Conservation (phyloP, 2,113 vertebrate genomes). For the Electrona antarctica region DNA sequence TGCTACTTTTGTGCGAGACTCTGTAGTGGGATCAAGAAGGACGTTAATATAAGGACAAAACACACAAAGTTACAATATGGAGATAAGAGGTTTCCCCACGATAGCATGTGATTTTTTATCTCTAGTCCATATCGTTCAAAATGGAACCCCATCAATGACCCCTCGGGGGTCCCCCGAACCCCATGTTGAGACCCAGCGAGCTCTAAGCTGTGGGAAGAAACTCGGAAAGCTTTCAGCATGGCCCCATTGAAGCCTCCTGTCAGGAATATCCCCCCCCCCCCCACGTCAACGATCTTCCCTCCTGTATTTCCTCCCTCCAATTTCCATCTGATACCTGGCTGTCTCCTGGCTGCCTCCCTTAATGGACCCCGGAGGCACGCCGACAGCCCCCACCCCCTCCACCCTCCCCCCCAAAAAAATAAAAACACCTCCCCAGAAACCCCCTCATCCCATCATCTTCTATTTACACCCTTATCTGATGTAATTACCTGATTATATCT, state of each 20-base stretch:
- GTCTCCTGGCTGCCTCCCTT: conserved; percentile 50
- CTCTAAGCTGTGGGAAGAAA: conserved; percentile 22
- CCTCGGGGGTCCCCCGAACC: no score
- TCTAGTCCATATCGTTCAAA: no score
- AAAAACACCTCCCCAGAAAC: conserved; percentile 8
- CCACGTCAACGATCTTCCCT: conserved; percentile 52
- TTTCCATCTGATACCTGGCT: conserved; percentile 61
- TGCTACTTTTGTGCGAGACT: no score
- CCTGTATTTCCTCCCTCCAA: conserved; percentile 33
- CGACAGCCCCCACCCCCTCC: conserved; percentile 43
- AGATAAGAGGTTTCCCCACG: no score
- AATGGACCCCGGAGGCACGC: conserved; percentile 37
- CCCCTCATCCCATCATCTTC: conserved; percentile 48
- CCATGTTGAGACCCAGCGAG: no score
- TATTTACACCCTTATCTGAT: conserved; percentile 52
- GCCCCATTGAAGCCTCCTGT: conserved; percentile 48
- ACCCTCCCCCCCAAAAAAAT: background rate
- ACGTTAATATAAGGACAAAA: no score
- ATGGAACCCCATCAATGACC: no score
- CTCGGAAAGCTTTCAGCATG: conserved; percentile 43
- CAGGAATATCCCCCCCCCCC: conserved; percentile 53
- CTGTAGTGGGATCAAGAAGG: no score
- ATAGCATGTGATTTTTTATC: no score
- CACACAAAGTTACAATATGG: no score
- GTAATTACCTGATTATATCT: conserved; percentile 79